These are phyloP conservation scores for Benthosema pterotum DNA, from an alignment of 2,797 vertebrate genomes.

Conservation along the genomic window DNA sequence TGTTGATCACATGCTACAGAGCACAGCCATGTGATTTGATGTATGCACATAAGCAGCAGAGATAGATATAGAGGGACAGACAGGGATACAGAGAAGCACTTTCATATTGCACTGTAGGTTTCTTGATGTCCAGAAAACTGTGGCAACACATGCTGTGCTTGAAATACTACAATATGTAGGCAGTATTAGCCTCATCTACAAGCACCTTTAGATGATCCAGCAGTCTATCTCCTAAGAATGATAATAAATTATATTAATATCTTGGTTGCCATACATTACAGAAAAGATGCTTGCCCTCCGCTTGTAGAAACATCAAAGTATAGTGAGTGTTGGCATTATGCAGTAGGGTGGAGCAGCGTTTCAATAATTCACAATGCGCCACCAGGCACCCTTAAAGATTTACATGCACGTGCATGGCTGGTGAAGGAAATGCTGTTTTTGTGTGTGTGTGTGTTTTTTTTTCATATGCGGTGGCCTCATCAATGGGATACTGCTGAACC, in stretches of 20 bases:
- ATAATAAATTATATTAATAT: slow-evolving; percentile 7
- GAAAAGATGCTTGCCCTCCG: slow-evolving; percentile 27
- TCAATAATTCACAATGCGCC: slow-evolving; percentile 56
- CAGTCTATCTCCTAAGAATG: neutral
- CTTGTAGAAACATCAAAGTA: slow-evolving; percentile 9
- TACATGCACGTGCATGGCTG: slow-evolving; percentile 39
- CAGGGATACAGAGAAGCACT: too few relatives aligned
- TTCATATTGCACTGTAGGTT: neutral
- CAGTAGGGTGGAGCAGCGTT: slow-evolving; percentile 8
- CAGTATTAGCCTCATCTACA: slow-evolving; percentile 6
- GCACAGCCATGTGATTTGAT: too few relatives aligned
- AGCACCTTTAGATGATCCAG: slow-evolving; percentile 7
- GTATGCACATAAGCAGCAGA: too few relatives aligned
- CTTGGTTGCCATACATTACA: slow-evolving; percentile 2
- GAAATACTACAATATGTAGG: neutral
- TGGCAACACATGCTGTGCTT: neutral
- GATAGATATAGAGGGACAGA: too few relatives aligned
- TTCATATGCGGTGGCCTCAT: slow-evolving; percentile 65
- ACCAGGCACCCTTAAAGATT: slow-evolving; percentile 44
- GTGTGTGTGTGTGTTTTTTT: slow-evolving; percentile 54
- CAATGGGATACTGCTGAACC: slow-evolving; percentile 71
- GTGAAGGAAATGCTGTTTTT: slow-evolving; percentile 52
- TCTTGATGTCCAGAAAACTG: neutral
- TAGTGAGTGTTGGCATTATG: too few relatives aligned
- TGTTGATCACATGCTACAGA: too few relatives aligned